Base-by-base conservation (phyloP, 2,113 vertebrate genomes). In the Lampris incognitus region DNA sequence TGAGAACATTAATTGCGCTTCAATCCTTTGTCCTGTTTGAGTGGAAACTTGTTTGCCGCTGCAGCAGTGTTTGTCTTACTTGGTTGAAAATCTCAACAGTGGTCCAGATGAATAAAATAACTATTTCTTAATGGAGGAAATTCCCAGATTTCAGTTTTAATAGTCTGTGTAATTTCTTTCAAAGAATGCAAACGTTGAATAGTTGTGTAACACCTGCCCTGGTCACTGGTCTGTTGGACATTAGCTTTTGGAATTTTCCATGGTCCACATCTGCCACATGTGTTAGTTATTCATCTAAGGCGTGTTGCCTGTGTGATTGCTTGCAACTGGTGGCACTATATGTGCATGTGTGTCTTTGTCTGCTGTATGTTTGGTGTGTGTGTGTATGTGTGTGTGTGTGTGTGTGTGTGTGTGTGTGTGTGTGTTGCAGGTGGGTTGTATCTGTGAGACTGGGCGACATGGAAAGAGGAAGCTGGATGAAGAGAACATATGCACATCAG, bases 231-330 rank as follows among this genome's bases (percentile, higher is more conserved):
- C 58, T 60, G 58, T 41, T 61, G 59, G 39, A 41, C 71, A 76
- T 72, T 46, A 46, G 60, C 79, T 61, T 69, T 37, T 46, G 81
- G 83, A 74, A 85, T 82, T 78, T 64, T 68, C 57, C 78, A 66
- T 37, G 42, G 44, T 58, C n/a, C 71, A 54, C 64, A 77, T 87
- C 78, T 83, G 83, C 52, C 49, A 57, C 41, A 42, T 41, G 9
- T 82, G 72, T 77, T 88, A 64, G 62, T 70, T 79, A 68, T 64
- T 82, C 83, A 79, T 80, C 55, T 59, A 63, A 84, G 58, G 67
- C 74, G 6, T 68, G 58, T 50, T 83, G 56, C 24, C 56, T 58
- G 56, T 38, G 10, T 40, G 83, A 85, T 89, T 79, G 70, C 85
- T 86, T 79, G 40, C 86, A 85, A 68, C 64, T 87, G 78, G 85